Percentiles rank a stretch among this genome's conserved stretches.
Conservation (phyloP, 2,888 invertebrate species). For the Gastracanthus pulcherrimus region DNA sequence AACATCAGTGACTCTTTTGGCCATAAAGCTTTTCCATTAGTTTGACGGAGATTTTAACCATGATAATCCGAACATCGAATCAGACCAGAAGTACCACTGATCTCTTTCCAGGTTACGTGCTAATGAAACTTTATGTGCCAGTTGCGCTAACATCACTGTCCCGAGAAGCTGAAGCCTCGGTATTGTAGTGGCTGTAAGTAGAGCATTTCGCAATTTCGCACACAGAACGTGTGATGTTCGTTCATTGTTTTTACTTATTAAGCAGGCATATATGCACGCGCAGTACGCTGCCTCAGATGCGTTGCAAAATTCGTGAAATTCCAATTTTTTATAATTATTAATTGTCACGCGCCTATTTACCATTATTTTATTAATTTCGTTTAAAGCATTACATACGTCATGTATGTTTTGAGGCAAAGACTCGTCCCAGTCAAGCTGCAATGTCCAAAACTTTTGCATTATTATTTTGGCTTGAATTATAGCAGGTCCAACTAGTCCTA, state of each 20-base stretch:
- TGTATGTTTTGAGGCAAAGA: constrained; percentile 30
- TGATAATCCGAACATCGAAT: neutral
- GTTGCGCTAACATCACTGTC: constrained; percentile 53
- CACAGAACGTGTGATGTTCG: constrained; percentile 34
- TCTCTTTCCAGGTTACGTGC: neutral
- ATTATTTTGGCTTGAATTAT: constrained; percentile 42
- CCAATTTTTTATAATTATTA: neutral
- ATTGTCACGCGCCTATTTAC: neutral
- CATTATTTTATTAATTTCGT: neutral
- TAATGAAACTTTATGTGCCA: constrained; percentile 27
- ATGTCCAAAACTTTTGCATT: constrained; percentile 25
- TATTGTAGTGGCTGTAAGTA: constrained; percentile 59
- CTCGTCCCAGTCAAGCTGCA: constrained; percentile 59
- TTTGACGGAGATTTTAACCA: neutral
- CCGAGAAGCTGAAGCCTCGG: constrained; percentile 63
- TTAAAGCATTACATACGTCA: neutral
- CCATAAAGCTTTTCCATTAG: constrained; percentile 12
- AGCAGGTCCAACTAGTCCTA: constrained; percentile 48
- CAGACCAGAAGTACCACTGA: neutral
- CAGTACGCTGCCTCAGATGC: constrained; percentile 49
- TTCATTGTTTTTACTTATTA: neutral
- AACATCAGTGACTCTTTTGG: neutral
- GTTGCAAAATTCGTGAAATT: constrained; percentile 58
- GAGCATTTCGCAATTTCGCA: constrained; percentile 56
- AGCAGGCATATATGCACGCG: constrained; percentile 23